A percentile compares a stretch with the other conserved stretches of the same genome.
Conservation (phyloP, 1,140 invertebrate genomes). For the Cheumatopsyche charites region DNA sequence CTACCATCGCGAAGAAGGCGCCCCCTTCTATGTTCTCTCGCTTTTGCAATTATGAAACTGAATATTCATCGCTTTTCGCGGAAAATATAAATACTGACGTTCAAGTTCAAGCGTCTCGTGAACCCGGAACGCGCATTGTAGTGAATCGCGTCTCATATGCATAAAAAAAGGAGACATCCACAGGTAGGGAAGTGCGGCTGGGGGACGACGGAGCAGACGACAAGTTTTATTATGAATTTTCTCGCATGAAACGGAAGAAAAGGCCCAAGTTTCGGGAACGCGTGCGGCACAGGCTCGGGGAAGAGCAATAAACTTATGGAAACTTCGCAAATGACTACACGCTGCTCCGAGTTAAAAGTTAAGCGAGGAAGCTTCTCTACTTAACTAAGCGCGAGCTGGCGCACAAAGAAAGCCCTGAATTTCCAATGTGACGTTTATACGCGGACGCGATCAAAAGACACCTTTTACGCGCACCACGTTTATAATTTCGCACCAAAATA, state of each 20-base stretch:
- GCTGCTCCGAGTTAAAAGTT: conserved; percentile 47
- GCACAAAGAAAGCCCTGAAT: conserved; percentile 43
- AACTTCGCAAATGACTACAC: conserved; percentile 47
- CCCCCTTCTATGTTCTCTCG: too few species aligned
- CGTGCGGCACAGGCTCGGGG: conserved; percentile 9
- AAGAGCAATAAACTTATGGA: conserved; percentile 45
- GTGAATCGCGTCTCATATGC: too few species aligned
- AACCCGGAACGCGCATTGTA: not conserved
- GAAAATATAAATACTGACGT: not conserved
- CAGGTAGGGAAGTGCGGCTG: conserved; percentile 19
- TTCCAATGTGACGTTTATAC: conserved; percentile 42
- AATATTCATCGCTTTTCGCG: conserved; percentile 1
- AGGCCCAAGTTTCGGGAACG: conserved; percentile 13
- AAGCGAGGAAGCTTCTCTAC: conserved; percentile 45
- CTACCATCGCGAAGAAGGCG: conserved; percentile 9
- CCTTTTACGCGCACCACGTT: not conserved
- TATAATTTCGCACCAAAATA: too few species aligned
- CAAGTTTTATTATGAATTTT: conserved; percentile 21
- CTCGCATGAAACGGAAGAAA: conserved; percentile 1
- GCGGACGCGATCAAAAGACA: conserved; percentile 4
- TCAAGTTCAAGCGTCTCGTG: not conserved
- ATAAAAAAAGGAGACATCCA: conserved; percentile 23
- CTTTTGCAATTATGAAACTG: not conserved
- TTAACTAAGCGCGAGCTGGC: conserved; percentile 43
- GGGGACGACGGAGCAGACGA: too few species aligned